Conservation (phyloP, 53 echinoderm and acorn worm genomes). For the Echinometra lucunter region DNA sequence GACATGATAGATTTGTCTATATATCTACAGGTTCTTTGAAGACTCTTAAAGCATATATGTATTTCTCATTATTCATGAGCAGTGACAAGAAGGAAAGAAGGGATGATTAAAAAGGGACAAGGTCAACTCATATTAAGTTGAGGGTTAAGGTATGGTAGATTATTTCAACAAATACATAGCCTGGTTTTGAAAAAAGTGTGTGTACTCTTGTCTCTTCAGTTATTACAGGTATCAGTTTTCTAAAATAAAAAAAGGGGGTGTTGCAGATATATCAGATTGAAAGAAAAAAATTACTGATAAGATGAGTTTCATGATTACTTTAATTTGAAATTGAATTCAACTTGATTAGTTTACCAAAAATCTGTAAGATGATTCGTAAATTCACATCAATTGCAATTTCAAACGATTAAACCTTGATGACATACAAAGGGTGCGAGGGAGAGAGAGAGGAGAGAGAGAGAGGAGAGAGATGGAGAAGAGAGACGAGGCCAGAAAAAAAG, state of each 20-base stretch:
- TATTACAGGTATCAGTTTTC: no score
- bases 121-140: background rate
- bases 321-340: no score
- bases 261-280: no score
- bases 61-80: background rate
- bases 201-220: no score
- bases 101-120: background rate
- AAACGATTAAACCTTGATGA: no score
- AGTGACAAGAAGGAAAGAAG: background rate
- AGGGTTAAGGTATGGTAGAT: background rate
- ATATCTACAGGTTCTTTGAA: background rate
- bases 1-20: background rate
- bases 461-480: background rate
- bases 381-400: no score
- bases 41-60: background rate
- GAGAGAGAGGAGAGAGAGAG: background rate
- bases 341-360: background rate
- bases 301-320: no score
- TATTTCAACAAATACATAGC: background rate
- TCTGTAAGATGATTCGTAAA: no score
- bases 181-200: background rate
- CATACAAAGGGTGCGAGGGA: no score
- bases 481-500: background rate
- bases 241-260: background rate
- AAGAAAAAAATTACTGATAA: background rate